phyloP scores from a whole-genome alignment of 2,113 vertebrate genomes.

The Sterna hirundo region DNA sequence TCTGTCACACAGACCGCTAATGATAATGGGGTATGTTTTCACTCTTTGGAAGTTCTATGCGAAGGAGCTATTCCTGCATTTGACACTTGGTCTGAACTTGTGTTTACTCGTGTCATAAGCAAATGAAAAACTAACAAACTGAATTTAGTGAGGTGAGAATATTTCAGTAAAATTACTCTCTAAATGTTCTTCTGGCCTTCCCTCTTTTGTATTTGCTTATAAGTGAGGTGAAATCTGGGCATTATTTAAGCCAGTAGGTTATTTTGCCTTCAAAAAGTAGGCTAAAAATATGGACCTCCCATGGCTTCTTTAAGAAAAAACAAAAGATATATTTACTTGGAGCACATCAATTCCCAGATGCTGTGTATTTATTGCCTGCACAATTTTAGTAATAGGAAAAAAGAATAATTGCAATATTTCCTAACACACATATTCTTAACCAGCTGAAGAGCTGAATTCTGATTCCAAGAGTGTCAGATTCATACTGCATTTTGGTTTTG shows the following conservation, averaged over 20 bases:
- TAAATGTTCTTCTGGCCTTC: background rate
- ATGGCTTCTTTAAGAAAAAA: background rate
- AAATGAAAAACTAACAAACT: background rate
- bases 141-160: background rate
- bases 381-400: background rate
- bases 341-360: background rate
- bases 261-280: background rate
- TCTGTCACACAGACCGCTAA: background rate
- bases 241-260: background rate
- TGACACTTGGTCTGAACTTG: background rate
- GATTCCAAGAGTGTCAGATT: background rate
- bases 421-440: background rate
- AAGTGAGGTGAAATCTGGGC: background rate
- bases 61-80: background rate
- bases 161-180: background rate
- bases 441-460: background rate
- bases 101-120: background rate
- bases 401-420: too few species aligned
- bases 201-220: background rate
- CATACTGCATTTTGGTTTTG: background rate
- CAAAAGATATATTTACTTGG: background rate
- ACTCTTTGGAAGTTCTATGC: background rate
- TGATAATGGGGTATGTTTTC: background rate
- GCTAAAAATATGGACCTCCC: background rate
- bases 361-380: background rate